A percentile compares a stretch with the other conserved stretches of the same genome.
Conservation (phyloP, 2,113 vertebrate species). For the Dolichotis patagonum region DNA sequence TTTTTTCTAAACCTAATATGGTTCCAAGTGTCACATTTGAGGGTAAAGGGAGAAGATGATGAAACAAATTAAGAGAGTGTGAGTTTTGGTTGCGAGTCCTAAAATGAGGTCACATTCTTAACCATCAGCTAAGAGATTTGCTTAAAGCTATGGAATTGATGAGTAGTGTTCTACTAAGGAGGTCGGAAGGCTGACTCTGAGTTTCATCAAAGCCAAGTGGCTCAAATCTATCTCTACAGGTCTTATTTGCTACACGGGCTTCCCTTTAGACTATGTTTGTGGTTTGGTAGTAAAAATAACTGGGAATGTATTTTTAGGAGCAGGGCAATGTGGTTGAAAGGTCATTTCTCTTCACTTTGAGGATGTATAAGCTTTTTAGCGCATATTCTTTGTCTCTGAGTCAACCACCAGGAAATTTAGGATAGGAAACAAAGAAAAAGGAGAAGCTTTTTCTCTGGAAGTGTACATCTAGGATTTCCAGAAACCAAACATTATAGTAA, state of each 20-base stretch:
- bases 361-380: neutral
- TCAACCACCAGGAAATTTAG: neutral
- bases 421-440: neutral
- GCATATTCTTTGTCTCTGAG: neutral
- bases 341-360: neutral
- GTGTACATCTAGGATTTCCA: neutral
- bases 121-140: neutral
- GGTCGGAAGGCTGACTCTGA: neutral
- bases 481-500: neutral
- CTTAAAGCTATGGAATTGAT: neutral
- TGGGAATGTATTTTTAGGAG: neutral
- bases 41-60: neutral
- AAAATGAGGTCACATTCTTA: neutral
- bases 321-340: neutral
- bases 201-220: neutral
- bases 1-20: neutral
- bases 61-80: neutral
- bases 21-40: neutral
- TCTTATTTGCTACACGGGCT: neutral
- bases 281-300: neutral
- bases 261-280: neutral
- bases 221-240: neutral
- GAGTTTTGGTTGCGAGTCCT: neutral
- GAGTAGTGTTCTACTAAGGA: no score
- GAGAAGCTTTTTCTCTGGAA: neutral